Percentiles rank a stretch among this genome's conserved stretches.
Evolutionary conservation across 1,140 invertebrate genomes (phyloP).

Genomic region (Magallana angulata): DNA sequence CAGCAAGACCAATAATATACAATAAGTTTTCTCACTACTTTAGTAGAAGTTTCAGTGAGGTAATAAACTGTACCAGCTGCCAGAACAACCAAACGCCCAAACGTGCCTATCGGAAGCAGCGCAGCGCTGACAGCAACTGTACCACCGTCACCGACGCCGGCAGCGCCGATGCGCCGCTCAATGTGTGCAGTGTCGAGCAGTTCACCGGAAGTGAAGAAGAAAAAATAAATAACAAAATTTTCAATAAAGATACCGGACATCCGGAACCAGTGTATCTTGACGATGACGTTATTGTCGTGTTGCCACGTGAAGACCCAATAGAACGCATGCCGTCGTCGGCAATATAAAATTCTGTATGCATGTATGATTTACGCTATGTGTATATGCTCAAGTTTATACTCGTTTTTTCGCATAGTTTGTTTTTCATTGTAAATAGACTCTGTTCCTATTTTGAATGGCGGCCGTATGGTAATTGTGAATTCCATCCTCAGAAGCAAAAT

Average conservation of each 20-base stretch:
- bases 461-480: neutral
- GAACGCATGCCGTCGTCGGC: neutral
- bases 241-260: neutral
- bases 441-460: neutral
- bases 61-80: constrained; percentile 58
- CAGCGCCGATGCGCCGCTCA: neutral
- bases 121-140: constrained; percentile 1
- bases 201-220: constrained; percentile 25
- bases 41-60: constrained; percentile 58
- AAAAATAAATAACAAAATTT: neutral
- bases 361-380: neutral
- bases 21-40: constrained; percentile 58
- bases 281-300: neutral
- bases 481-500: neutral
- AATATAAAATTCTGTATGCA: neutral
- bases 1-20: constrained; percentile 56
- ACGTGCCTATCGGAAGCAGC: neutral
- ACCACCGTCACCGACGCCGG: neutral
- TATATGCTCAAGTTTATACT: neutral
- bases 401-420: neutral
- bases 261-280: neutral
- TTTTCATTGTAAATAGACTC: neutral
- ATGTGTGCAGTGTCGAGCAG: neutral
- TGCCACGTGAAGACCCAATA: neutral
- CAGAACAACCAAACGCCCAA: constrained; percentile 8